These are phyloP conservation scores for Acanthornis magna DNA, from an alignment of 2,797 vertebrate genomes.

Conservation along the genomic window DNA sequence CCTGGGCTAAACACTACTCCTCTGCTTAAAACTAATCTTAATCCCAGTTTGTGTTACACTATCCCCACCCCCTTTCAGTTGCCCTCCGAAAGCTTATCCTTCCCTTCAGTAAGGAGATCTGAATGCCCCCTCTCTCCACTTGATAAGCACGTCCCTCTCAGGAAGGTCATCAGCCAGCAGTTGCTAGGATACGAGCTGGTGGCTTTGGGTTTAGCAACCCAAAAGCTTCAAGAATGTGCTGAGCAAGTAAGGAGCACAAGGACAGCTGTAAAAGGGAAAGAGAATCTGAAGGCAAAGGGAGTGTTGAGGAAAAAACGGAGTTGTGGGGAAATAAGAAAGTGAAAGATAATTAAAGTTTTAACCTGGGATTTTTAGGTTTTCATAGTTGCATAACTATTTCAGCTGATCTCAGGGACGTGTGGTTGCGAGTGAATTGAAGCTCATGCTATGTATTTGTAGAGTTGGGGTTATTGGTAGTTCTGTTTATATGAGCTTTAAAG, in stretches of 20 bases:
- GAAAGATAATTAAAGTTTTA: background rate
- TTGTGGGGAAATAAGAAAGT: background rate
- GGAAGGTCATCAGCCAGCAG: constrained; percentile 55
- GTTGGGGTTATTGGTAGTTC: background rate
- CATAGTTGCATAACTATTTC: background rate
- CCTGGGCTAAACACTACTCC: background rate
- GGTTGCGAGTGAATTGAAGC: background rate
- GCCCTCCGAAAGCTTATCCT: background rate
- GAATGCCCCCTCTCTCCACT: background rate
- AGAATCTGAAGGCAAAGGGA: background rate
- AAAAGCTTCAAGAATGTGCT: constrained; percentile 37
- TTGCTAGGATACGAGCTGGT: constrained; percentile 65
- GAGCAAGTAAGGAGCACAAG: background rate
- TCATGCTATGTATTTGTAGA: background rate
- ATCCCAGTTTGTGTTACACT: background rate
- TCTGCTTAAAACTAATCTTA: background rate
- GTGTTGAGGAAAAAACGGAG: background rate
- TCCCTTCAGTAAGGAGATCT: constrained; percentile 6
- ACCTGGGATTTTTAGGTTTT: background rate
- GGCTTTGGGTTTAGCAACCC: constrained; percentile 27
- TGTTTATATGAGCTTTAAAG: background rate
- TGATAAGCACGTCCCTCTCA: constrained; percentile 38
- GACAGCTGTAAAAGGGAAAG: background rate
- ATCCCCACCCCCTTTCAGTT: background rate
- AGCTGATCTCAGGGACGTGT: background rate